A percentile compares a stretch with the other conserved stretches of the same genome.
Conservation (phyloP, 2,113 vertebrate genomes). For the Illadopsis cleaveri region DNA sequence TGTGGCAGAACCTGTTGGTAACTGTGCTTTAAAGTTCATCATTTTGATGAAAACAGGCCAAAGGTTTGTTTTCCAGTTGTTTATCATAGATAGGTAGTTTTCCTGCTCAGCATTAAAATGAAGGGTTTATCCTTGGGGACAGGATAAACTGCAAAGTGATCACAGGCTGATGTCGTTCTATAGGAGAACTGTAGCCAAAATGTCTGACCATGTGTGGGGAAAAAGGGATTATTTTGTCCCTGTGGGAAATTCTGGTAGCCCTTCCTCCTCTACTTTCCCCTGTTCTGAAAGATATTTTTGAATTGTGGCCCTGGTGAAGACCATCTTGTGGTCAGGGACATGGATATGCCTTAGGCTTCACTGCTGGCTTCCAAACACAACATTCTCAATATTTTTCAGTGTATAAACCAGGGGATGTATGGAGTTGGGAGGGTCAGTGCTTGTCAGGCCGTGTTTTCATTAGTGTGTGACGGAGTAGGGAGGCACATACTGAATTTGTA, state of each 20-base stretch:
- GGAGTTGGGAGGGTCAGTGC: not conserved
- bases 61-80: not conserved
- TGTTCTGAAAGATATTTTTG: not conserved
- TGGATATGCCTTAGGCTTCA: not conserved
- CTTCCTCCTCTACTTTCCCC: not conserved
- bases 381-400: not conserved
- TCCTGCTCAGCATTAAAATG: not conserved
- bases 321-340: not conserved
- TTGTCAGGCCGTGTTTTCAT: not conserved
- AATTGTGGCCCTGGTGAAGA: not conserved
- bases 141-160: not conserved
- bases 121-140: not conserved
- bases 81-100: not conserved
- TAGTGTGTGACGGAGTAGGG: not conserved
- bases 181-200: not conserved
- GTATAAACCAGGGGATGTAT: not conserved
- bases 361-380: not conserved
- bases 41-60: not conserved
- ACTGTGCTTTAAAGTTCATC: not conserved
- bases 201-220: not conserved
- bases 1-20: not conserved
- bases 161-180: not conserved
- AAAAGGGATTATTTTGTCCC: not conserved
- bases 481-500: not conserved
- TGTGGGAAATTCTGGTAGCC: not conserved